A percentile compares a stretch with the other conserved stretches of the same genome.
Evolutionary conservation across 1,140 invertebrate species (phyloP).

Genomic region (Calycopis cecrops): DNA sequence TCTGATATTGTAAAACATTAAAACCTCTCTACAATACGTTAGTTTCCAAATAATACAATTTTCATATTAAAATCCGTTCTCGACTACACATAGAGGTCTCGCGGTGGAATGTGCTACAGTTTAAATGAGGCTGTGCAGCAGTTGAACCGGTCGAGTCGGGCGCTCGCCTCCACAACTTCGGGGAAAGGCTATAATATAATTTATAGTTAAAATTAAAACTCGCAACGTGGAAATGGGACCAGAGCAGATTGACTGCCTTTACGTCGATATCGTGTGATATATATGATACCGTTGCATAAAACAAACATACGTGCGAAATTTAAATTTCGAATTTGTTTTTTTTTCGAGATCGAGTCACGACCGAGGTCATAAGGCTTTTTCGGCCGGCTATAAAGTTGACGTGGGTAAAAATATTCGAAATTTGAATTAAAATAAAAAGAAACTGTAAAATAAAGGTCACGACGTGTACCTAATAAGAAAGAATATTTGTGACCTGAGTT

Average conservation of each 20-base stretch:
- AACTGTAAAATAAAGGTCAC: too few relatives aligned
- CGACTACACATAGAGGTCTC: constrained; percentile 43
- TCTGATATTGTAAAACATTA: too few relatives aligned
- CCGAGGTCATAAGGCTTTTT: too few relatives aligned
- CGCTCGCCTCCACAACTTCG: constrained; percentile 55
- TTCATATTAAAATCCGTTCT: neutral
- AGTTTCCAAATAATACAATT: too few relatives aligned
- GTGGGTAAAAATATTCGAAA: too few relatives aligned
- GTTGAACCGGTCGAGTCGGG: constrained; percentile 53
- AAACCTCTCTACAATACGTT: too few relatives aligned
- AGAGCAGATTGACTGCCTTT: constrained; percentile 35
- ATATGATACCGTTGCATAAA: constrained; percentile 10
- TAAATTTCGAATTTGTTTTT: too few relatives aligned
- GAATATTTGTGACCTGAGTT: too few relatives aligned
- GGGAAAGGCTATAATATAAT: constrained; percentile 60
- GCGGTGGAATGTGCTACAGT: constrained; percentile 70
- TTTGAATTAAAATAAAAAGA: too few relatives aligned
- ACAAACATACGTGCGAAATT: neutral
- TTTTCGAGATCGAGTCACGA: too few relatives aligned
- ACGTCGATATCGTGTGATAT: constrained; percentile 29
- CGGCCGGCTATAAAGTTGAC: too few relatives aligned
- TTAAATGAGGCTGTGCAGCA: constrained; percentile 68
- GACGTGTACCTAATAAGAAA: too few relatives aligned
- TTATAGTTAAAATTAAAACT: constrained; percentile 66
- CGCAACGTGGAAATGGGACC: constrained; percentile 35